These are phyloP conservation scores for Diadophis punctatus DNA, from an alignment of 2,113 vertebrate genomes.

Conservation along the genomic window DNA sequence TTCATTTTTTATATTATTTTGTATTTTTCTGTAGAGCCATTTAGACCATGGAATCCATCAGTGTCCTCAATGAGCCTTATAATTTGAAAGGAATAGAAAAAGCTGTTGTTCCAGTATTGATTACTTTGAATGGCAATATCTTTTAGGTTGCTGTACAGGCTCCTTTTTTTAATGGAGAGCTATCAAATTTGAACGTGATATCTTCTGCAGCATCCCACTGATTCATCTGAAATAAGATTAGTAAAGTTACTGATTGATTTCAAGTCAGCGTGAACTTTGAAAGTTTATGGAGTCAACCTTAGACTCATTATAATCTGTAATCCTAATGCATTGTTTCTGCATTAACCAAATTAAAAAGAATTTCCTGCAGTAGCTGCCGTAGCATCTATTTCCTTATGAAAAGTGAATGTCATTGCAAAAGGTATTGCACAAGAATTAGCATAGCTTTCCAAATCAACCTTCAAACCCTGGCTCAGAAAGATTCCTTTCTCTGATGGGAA, in stretches of 20 bases:
- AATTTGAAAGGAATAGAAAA: neutral
- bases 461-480: neutral
- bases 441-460: neutral
- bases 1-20: neutral
- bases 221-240: neutral
- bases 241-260: neutral
- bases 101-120: neutral
- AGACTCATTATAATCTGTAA: neutral
- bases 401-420: neutral
- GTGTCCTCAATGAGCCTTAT: neutral
- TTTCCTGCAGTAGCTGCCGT: neutral
- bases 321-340: neutral
- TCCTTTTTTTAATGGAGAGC: neutral
- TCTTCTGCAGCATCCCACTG: neutral
- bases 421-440: neutral
- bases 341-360: neutral
- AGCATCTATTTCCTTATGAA: neutral
- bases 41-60: neutral
- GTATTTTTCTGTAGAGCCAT: neutral
- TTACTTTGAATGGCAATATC: neutral
- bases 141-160: neutral
- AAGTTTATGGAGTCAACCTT: no score
- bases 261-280: neutral
- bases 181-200: neutral
- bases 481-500: neutral